These are phyloP conservation scores for Oreochromis niloticus DNA, from an alignment of 2,113 vertebrate genomes.

Conservation along the genomic window DNA sequence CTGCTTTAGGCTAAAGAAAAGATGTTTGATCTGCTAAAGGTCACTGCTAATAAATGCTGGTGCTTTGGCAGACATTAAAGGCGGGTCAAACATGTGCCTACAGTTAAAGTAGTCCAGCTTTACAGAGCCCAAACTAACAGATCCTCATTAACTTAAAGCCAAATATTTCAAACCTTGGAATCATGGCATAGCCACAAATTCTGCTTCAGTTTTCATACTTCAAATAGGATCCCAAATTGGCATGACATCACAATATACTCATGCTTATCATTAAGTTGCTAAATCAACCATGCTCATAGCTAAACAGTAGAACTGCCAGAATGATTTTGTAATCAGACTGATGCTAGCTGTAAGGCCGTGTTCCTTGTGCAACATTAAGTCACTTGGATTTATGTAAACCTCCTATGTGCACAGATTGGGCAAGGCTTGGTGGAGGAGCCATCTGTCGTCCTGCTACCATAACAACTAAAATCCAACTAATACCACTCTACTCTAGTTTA, in stretches of 20 bases:
- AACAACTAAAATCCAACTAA: conserved; percentile 55
- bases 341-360: not conserved
- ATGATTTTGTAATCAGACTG: not conserved
- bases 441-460: conserved; percentile 44
- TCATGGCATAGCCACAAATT: not conserved
- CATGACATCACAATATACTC: not conserved
- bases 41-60: not conserved
- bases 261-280: not conserved
- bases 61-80: not conserved
- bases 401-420: conserved; percentile 34
- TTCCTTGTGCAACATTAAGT: not conserved
- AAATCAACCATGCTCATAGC: not conserved
- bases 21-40: not conserved
- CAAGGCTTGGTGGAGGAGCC: conserved; percentile 24
- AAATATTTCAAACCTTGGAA: not conserved
- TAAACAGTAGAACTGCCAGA: not conserved
- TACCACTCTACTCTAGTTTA: conserved; percentile 14
- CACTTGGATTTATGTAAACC: conserved; percentile 35
- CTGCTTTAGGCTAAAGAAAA: not conserved
- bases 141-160: not conserved
- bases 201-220: not conserved
- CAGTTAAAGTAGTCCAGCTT: not conserved
- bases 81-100: not conserved
- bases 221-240: not conserved
- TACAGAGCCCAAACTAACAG: not conserved